Evolutionary conservation across 2,888 invertebrate genomes (phyloP), one percentile per base, ranked within the genome.

Genomic region (Cacoxenus indagator): DNA sequence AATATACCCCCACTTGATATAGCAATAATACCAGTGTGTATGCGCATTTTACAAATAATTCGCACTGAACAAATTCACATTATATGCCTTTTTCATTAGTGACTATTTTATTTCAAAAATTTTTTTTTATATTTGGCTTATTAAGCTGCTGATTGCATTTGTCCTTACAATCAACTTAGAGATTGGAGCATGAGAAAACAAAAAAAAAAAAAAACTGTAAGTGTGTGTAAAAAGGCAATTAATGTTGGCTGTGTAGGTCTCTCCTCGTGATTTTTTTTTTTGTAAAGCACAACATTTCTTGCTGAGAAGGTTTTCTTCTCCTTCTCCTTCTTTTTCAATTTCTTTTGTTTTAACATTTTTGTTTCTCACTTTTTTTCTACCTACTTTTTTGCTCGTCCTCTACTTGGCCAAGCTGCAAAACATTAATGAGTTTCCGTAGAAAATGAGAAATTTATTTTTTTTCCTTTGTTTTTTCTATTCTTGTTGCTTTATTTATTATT

Each of bases 351-450:
- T 17, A 9, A 8, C 19, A 9, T 6, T 48, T 51, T 51, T 19
- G 1, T 19, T 51, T 51, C 22, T 22, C 22, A 22, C 22, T 5
- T 8, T 43, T 51, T 19, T 51, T 51, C 22, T 22, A 9, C 22
- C 24, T 4, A 8, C 3, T 51, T 51, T 51, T 9, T 51, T 17
- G 19, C 51, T 5, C 11, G 45, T 43, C 11, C n/a, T 43, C n/a
- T 11, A 43, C 45, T 43, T 43, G 45, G 45, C 45, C n/a, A n/a
- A n/a, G 31, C 31, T 45, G 22, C 61, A 61, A 43, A 62, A 62
- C 61, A 62, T 62, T 62, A 62, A 62, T 62, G 61, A 62, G 61
- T 62, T 62, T 62, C 61, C 61, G 61, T 62, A 37, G 17, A 37
- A 61, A 61, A 61, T 61, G 59, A 62, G 61, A 62, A 45, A 24